Conservation (phyloP, 2,888 invertebrate genomes). For the Notocelia uddmanniana region DNA sequence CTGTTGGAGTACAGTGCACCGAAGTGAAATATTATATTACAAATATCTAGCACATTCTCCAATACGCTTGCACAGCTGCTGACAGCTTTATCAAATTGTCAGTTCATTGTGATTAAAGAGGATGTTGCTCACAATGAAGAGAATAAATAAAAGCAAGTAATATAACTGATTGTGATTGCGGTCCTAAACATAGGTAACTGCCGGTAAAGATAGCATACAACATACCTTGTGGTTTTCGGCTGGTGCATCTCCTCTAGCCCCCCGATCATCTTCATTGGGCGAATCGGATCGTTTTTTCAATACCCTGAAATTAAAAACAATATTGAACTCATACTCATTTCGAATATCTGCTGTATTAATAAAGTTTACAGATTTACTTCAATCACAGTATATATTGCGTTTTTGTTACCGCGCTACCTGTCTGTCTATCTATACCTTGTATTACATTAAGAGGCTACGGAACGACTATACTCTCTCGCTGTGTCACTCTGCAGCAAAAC, state of each 20-base stretch:
- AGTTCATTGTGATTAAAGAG: background rate
- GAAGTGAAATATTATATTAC: background rate
- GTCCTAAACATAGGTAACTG: background rate
- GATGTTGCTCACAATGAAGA: background rate
- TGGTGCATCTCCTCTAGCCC: slow-evolving; percentile 82
- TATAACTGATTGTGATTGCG: background rate
- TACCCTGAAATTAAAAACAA: slow-evolving; percentile 67
- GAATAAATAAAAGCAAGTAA: background rate
- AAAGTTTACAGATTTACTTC: background rate
- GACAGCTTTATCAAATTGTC: background rate
- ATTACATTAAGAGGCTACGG: too few relatives aligned
- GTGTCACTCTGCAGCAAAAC: too few relatives aligned
- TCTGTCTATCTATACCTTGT: too few relatives aligned
- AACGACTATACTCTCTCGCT: too few relatives aligned
- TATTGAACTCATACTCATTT: too few relatives aligned
- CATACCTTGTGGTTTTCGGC: slow-evolving; percentile 83
- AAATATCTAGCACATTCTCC: background rate
- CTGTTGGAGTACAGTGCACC: background rate
- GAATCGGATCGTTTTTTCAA: slow-evolving; percentile 84
- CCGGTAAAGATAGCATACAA: background rate
- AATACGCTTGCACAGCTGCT: background rate
- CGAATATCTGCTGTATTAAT: background rate
- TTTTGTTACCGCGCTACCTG: too few relatives aligned
- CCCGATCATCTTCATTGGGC: slow-evolving; percentile 87
- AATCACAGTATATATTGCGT: too few relatives aligned